Conservation (phyloP, 2,888 invertebrate genomes). For the Heliconius sara region DNA sequence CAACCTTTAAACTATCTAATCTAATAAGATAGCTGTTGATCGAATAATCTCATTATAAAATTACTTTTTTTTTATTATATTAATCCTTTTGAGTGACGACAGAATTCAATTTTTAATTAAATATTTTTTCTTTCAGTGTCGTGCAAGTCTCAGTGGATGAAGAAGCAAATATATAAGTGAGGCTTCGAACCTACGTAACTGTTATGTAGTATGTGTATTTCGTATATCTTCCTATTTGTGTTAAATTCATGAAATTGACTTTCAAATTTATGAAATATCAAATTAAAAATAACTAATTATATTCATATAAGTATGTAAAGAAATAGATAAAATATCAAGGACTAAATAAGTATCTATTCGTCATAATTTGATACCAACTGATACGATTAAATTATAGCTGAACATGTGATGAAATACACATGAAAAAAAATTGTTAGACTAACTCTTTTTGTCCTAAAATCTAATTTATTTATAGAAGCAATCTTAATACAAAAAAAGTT, state of each 20-base stretch:
- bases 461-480: neutral
- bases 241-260: conserved; percentile 7
- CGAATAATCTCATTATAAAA: too few relatives aligned
- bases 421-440: too few relatives aligned
- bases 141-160: neutral
- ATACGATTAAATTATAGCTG: too few relatives aligned
- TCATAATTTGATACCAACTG: neutral
- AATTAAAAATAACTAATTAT: neutral
- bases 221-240: neutral
- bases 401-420: too few relatives aligned
- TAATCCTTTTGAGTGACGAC: too few relatives aligned
- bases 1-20: too few relatives aligned
- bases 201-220: conserved; percentile 4
- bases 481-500: neutral
- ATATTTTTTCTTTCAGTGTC: conserved; percentile 12
- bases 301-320: neutral
- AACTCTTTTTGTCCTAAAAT: neutral
- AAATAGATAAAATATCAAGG: neutral
- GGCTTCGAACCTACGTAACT: neutral
- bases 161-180: conserved; percentile 3
- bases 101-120: too few relatives aligned
- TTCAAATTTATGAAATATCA: neutral
- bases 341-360: neutral
- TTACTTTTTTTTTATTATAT: too few relatives aligned
- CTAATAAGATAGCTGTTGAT: too few relatives aligned